Base-by-base conservation (phyloP, 2,888 invertebrate genomes). In the Stenichneumon culpator region DNA sequence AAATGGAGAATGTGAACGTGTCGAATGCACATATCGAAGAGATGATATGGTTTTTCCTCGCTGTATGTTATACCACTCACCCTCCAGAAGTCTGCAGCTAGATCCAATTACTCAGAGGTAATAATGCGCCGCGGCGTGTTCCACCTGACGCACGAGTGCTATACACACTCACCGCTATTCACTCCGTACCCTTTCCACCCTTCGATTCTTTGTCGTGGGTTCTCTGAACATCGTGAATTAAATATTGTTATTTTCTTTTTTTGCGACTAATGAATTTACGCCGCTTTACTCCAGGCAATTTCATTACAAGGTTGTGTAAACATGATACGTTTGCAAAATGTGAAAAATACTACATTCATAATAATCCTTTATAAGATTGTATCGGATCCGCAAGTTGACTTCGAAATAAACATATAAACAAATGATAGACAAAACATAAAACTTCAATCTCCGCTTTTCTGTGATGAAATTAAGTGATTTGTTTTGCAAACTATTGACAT, bases 21-120 rank as follows among this genome's bases (percentile, higher is more conserved):
- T 84, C 84, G 84, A 84, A 69, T 74, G 74, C 78, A 79, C 82
- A 69, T 79, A 79, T 84, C 84, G 74, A 82, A 25, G 73, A 82
- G 84, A 84, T 79, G 74, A 83, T 79, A 57, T 69, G 65, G 36
- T 74, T 74, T 69, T 63, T 7, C 16, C 69, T 7, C 19, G 19
- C 47, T 63, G 32, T 69, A 68, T 69, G 67, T 72, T 70, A 22
- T 68, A 28, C 32, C 54, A 9, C 39, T 74, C 57, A 79, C 70
- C 67, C 74, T 72, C 82, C 50, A 28, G 68, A 47, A 68, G 68
- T 74, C 73, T 78, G 39, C 52, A 69, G 47, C 54, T 5, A 57
- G 79, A 82, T 82, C 70, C 82, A 84, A 84, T 84, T 82, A 84
- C 79, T 57, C 74, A 44, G 52, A 54, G 79, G 70, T 75, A 84